Conservation (phyloP, 2,113 vertebrate species). For the Sorex araneus region DNA sequence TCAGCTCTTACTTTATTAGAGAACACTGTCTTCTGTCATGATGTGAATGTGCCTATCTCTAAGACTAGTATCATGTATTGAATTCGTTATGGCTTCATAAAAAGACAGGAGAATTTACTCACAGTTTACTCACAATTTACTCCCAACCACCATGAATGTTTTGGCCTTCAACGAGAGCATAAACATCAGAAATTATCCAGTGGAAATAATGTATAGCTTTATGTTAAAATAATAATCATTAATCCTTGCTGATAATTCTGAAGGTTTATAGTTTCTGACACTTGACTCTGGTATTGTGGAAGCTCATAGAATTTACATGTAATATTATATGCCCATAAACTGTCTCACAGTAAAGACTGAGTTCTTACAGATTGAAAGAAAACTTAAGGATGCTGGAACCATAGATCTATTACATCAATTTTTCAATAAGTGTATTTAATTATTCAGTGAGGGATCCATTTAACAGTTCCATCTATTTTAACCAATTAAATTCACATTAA, state of each 20-base stretch:
- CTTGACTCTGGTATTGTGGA: conserved; percentile 80
- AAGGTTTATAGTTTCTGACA: conserved; percentile 85
- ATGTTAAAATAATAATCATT: conserved; percentile 84
- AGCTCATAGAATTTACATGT: conserved; percentile 83
- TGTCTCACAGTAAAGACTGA: conserved; percentile 79
- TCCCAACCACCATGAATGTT: conserved; percentile 57
- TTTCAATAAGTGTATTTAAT: conserved; percentile 84
- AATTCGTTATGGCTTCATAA: conserved; percentile 54
- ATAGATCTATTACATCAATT: conserved; percentile 80
- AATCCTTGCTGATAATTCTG: conserved; percentile 53
- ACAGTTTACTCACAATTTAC: conserved; percentile 73
- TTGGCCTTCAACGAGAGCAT: conserved; percentile 67
- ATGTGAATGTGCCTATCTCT: not conserved
- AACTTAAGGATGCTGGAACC: conserved; percentile 66
- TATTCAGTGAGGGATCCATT: conserved; percentile 71
- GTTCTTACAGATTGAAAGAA: conserved; percentile 82
- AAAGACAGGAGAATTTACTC: conserved; percentile 74
- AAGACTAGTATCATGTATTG: conserved; percentile 60
- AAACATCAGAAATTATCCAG: conserved; percentile 76
- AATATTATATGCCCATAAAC: conserved; percentile 77
- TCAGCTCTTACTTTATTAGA: conserved; percentile 67
- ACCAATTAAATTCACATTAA: conserved; percentile 81
- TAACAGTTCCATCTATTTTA: conserved; percentile 81
- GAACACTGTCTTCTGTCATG: conserved; percentile 21
- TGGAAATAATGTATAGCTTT: conserved; percentile 83